Conservation (phyloP, 2,888 invertebrate species). For the Hypsopygia costalis region DNA sequence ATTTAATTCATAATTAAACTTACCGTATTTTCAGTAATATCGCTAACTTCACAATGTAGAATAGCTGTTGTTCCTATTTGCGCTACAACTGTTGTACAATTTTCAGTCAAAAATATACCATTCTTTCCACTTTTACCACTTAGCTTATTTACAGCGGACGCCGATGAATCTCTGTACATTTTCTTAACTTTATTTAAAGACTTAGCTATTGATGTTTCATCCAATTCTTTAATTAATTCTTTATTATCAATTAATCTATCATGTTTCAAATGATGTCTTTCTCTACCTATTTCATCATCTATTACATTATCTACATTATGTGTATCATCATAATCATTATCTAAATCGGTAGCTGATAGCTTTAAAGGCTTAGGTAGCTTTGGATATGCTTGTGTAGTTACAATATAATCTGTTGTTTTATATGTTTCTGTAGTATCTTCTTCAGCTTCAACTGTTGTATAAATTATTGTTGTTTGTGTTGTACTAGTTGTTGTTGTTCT, state of each 20-base stretch:
- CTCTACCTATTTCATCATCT: constrained; percentile 50
- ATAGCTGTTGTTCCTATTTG: constrained; percentile 83
- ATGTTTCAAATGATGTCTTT: constrained; percentile 48
- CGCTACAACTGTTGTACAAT: constrained; percentile 82
- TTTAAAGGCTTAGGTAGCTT: constrained; percentile 64
- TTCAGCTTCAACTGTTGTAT: constrained; percentile 42
- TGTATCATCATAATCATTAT: constrained; percentile 59
- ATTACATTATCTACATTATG: constrained; percentile 60
- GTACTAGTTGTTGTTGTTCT: constrained; percentile 66
- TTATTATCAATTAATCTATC: constrained; percentile 39
- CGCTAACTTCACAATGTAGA: constrained; percentile 83
- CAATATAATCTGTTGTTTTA: constrained; percentile 38
- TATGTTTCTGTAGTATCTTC: constrained; percentile 44
- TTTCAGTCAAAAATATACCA: constrained; percentile 80
- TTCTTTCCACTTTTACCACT: constrained; percentile 55
- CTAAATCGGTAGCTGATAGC: constrained; percentile 46
- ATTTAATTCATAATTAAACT: too few relatives aligned
- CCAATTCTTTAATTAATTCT: constrained; percentile 54
- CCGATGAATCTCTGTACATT: constrained; percentile 73
- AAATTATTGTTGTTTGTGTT: constrained; percentile 45
- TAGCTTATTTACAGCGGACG: constrained; percentile 63
- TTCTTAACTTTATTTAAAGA: constrained; percentile 69
- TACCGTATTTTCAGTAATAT: constrained; percentile 83
- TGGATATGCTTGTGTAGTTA: constrained; percentile 43
- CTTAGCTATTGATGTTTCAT: constrained; percentile 52